phyloP scores from a whole-genome alignment of 1,140 invertebrate species.

The Magallana angulata region DNA sequence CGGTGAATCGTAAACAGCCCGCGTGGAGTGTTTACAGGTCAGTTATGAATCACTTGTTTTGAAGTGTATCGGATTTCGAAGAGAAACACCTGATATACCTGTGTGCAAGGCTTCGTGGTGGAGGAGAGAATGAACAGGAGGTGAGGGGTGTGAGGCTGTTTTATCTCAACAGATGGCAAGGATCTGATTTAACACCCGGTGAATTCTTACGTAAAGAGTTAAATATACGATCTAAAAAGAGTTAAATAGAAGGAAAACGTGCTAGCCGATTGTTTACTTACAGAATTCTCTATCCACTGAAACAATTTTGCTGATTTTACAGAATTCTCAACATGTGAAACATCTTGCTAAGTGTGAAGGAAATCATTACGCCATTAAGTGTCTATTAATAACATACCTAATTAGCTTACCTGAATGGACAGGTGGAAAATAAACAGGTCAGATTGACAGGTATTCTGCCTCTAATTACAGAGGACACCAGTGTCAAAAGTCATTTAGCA shows the following conservation, averaged over 20 bases:
- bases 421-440: background rate
- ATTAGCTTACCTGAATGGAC: background rate
- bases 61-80: conserved; percentile 10
- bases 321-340: background rate
- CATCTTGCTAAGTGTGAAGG: too few species aligned
- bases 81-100: background rate
- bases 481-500: background rate
- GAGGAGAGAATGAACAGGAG: too few species aligned
- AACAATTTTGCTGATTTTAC: background rate
- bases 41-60: conserved; percentile 1
- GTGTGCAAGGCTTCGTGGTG: too few species aligned
- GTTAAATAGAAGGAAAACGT: background rate
- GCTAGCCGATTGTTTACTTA: too few species aligned
- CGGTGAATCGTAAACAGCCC: background rate
- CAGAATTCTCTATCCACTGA: background rate
- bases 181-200: background rate
- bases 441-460: background rate
- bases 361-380: too few species aligned
- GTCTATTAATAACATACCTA: background rate
- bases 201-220: background rate
- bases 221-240: background rate
- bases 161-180: conserved; percentile 1
- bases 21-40: background rate
- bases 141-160: background rate
- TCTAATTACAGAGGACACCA: background rate